Percentiles rank a stretch among this genome's conserved stretches.
These are phyloP conservation scores for Stegodyphus mimosarum DNA, from an alignment of 1,140 invertebrate species.

Conservation along the genomic window DNA sequence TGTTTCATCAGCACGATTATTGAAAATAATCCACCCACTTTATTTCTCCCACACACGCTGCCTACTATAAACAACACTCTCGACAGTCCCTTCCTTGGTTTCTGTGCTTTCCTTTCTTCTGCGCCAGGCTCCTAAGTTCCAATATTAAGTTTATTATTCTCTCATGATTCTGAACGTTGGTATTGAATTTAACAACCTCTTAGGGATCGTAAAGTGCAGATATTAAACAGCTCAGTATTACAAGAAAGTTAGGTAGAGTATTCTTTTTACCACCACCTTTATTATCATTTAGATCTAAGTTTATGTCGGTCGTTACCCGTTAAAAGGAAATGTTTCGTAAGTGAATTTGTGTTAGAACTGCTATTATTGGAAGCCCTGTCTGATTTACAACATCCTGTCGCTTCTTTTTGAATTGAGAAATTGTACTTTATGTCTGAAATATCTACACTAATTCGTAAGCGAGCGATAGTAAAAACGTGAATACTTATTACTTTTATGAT, in stretches of 20 bases:
- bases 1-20: too few relatives aligned
- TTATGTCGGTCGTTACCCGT: slow-evolving; percentile 25
- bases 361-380: slow-evolving; percentile 6
- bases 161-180: not conserved
- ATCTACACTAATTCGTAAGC: too few relatives aligned
- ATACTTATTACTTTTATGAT: too few relatives aligned
- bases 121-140: not conserved
- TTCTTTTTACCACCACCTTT: slow-evolving; percentile 7
- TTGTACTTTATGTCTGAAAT: too few relatives aligned
- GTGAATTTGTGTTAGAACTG: slow-evolving; percentile 7
- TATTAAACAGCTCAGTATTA: slow-evolving; percentile 7
- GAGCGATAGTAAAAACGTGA: too few relatives aligned
- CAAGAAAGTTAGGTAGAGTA: not conserved
- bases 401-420: not conserved
- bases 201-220: not conserved
- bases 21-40: too few relatives aligned
- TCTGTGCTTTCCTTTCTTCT: too few relatives aligned
- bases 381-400: slow-evolving; percentile 39
- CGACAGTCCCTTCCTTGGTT: too few relatives aligned
- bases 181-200: slow-evolving; percentile 46
- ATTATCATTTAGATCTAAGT: slow-evolving; percentile 31
- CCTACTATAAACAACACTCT: not conserved
- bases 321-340: slow-evolving; percentile 18
- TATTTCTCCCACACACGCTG: not conserved
- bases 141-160: slow-evolving; percentile 27